These are phyloP conservation scores for Aplodontia rufa DNA, from an alignment of 2,113 vertebrate genomes.

Conservation along the genomic window DNA sequence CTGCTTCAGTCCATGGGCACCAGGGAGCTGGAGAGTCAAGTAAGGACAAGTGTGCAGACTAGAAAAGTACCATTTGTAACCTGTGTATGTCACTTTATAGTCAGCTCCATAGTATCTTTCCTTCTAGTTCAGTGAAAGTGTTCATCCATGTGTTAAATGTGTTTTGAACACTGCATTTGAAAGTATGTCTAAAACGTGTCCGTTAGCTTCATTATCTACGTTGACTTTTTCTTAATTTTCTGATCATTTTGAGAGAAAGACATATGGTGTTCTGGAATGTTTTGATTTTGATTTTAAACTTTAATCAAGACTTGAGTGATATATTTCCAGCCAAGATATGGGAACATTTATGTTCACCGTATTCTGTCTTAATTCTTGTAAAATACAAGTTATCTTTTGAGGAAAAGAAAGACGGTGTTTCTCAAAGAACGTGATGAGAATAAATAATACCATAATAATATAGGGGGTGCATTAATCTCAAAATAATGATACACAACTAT, in stretches of 20 bases:
- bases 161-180: background rate
- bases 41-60: slow-evolving; percentile 70
- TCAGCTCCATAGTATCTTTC: background rate
- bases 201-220: background rate
- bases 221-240: slow-evolving; percentile 23
- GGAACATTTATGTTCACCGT: background rate
- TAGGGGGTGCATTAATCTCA: background rate
- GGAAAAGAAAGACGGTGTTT: background rate
- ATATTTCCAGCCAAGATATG: background rate
- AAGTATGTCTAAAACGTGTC: background rate
- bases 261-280: background rate
- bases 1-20: slow-evolving; percentile 86
- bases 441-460: background rate
- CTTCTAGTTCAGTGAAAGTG: too few species aligned
- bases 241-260: slow-evolving; percentile 13
- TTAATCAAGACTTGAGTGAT: background rate
- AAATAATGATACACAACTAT: background rate
- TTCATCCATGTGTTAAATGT: background rate
- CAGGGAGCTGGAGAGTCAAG: slow-evolving; percentile 89
- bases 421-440: background rate
- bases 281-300: slow-evolving; percentile 13
- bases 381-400: slow-evolving; percentile 11
- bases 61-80: rapidly evolving
- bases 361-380: background rate
- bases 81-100: background rate